Conservation (phyloP, 2,888 invertebrate species). For the Diloba caeruleocephala region DNA sequence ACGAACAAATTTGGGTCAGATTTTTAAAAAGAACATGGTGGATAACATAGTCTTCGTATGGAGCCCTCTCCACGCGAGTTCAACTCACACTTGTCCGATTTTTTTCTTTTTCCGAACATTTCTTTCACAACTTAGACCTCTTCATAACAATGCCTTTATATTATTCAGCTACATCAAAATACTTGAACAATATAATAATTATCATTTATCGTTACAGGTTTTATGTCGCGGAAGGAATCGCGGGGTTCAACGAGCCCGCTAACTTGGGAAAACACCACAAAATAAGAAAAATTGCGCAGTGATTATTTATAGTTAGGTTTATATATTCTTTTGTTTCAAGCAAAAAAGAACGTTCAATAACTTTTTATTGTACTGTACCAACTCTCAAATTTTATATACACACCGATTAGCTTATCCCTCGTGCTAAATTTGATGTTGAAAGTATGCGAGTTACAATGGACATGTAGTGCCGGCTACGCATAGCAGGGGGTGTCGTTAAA, state of each 20-base stretch:
- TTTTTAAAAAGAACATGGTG: too few species aligned
- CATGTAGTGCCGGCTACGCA: too few species aligned
- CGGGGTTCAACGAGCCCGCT: slow-evolving; percentile 56
- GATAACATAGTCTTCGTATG: too few species aligned
- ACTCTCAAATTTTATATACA: neutral
- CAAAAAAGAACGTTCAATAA: slow-evolving; percentile 16
- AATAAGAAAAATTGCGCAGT: slow-evolving; percentile 40
- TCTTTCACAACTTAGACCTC: slow-evolving; percentile 56
- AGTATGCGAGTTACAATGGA: too few species aligned
- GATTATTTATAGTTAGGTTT: slow-evolving; percentile 44
- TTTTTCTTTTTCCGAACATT: neutral
- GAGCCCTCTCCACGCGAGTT: too few species aligned
- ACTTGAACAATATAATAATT: slow-evolving; percentile 89
- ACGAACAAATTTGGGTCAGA: too few species aligned
- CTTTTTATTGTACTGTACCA: slow-evolving; percentile 10
- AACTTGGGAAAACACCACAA: slow-evolving; percentile 60
- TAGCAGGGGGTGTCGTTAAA: too few species aligned
- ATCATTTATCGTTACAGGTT: slow-evolving; percentile 83
- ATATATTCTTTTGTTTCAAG: slow-evolving; percentile 38
- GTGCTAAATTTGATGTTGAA: too few species aligned
- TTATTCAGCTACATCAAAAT: slow-evolving; percentile 85
- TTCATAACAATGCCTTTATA: slow-evolving; percentile 71
- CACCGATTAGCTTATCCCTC: too few species aligned
- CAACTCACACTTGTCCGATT: too few species aligned
- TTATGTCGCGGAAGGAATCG: slow-evolving; percentile 83